These are phyloP conservation scores for Ceratosolen solmsi DNA, from an alignment of 1,140 invertebrate genomes.

Conservation along the genomic window DNA sequence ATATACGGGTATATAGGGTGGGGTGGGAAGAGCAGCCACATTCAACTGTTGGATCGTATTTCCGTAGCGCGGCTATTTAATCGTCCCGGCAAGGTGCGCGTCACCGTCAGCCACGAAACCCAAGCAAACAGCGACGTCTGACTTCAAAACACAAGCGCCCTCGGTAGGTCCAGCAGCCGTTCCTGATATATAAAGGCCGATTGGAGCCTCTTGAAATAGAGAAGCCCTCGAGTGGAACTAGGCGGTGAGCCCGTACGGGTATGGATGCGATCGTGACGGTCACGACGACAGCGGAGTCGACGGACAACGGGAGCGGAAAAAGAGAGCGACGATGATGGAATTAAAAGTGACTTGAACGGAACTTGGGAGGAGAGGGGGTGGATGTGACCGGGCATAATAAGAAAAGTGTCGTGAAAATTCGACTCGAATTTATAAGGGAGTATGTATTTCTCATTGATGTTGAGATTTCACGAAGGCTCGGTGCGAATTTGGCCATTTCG, in stretches of 20 bases:
- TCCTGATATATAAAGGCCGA: conserved; percentile 5
- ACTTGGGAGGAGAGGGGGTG: background rate
- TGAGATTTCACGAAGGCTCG: background rate
- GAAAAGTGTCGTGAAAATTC: background rate
- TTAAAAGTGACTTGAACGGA: conserved; percentile 18
- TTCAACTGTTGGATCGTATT: conserved; percentile 15
- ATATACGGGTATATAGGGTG: background rate
- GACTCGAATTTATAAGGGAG: background rate
- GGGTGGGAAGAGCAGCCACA: background rate
- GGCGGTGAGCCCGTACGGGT: background rate
- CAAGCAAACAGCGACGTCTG: background rate
- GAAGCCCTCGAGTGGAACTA: background rate
- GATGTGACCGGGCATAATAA: conserved; percentile 3
- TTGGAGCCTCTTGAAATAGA: conserved; percentile 35
- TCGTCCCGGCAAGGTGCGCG: conserved; percentile 9
- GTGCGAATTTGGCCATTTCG: no score
- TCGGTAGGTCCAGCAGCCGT: background rate
- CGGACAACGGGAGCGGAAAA: no score
- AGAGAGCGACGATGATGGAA: background rate
- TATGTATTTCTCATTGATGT: background rate
- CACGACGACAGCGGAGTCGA: no score
- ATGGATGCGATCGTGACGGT: background rate
- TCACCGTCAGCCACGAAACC: background rate
- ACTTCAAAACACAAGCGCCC: background rate
- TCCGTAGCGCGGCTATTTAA: conserved; percentile 15